Percentiles rank a stretch among this genome's conserved stretches.
Conservation (phyloP, 2,888 invertebrate species). For the Andrena praecox region DNA sequence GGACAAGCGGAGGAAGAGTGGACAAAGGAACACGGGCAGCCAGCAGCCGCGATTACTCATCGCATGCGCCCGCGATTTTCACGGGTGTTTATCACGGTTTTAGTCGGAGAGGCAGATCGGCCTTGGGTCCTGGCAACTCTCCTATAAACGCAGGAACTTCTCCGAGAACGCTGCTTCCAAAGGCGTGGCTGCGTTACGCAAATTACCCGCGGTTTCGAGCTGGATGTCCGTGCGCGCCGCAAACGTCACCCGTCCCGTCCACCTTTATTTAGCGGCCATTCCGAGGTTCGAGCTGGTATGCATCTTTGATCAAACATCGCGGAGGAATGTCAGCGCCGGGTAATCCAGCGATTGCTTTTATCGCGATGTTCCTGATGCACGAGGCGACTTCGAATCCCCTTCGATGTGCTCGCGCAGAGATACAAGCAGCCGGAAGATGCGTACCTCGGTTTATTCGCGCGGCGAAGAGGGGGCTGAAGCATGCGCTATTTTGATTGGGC, state of each 20-base stretch:
- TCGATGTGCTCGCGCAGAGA: not conserved
- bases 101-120: conserved; percentile 42
- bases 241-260: not conserved
- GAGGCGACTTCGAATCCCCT: not conserved
- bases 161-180: conserved; percentile 41
- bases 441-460: not conserved
- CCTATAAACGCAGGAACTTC: conserved; percentile 60
- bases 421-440: conserved; percentile 16
- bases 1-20: not conserved
- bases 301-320: not conserved
- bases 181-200: conserved; percentile 31
- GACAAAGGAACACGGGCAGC: conserved; percentile 18
- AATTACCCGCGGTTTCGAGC: conserved; percentile 11
- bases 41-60: conserved; percentile 60
- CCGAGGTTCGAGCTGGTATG: not conserved
- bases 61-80: conserved; percentile 63
- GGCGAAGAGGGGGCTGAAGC: not conserved
- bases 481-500: conserved; percentile 23
- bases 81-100: conserved; percentile 65
- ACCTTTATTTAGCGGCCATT: conserved; percentile 1
- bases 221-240: not conserved
- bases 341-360: not conserved
- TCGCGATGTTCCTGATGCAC: not conserved
- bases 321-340: not conserved
- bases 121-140: conserved; percentile 68